Base-by-base conservation (phyloP, 2,888 invertebrate genomes). In the Meandrusa payeni region DNA sequence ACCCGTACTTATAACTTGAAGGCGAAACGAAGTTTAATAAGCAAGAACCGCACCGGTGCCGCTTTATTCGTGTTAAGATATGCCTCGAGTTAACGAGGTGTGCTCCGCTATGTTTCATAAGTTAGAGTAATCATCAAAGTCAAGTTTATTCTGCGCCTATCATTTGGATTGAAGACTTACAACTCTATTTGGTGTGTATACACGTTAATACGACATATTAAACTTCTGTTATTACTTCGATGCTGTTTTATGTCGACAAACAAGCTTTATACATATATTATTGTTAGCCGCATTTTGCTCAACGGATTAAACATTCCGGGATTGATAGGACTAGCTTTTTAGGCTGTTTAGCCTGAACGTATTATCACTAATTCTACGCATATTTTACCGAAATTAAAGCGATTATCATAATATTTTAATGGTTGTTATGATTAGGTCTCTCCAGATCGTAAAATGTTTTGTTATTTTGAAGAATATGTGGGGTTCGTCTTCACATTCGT, bases 11-110 rank as follows among this genome's bases (percentile, higher is more conserved):
- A 51, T 51, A 54, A 51, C 48, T 51, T 59, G 46, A 49, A 52
- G 50, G 54, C 47, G 45, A 48, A 50, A 57, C 50, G 60, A 76
- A 77, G 65, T 78, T 77, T 75, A 78, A 78, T 76, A 76, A 72
- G 70, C 67, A 62, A 53, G 57, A 61, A 75, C 76, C 73, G 51
- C 73, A 64, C 52, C 57, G 57, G 63, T 68, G 68, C 65, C 64
- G 56, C 56, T 40, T 54, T 51, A 57, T 57, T 56, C 63, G 57
- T 61, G 63, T 58, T 61, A 59, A 55, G 56, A 55, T 54, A 50
- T 50, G 48, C 51, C 48, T 52, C 26, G 48, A 59, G 52, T 49
- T 62, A 59, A 61, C 55, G 54, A 59, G 55, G 57, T 58, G 52
- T 53, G 48, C 55, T 45, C 47, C 46, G 49, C 47, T 47, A 46